phyloP scores from a whole-genome alignment of 2,888 invertebrate genomes.

The Monoplex corrugatus region DNA sequence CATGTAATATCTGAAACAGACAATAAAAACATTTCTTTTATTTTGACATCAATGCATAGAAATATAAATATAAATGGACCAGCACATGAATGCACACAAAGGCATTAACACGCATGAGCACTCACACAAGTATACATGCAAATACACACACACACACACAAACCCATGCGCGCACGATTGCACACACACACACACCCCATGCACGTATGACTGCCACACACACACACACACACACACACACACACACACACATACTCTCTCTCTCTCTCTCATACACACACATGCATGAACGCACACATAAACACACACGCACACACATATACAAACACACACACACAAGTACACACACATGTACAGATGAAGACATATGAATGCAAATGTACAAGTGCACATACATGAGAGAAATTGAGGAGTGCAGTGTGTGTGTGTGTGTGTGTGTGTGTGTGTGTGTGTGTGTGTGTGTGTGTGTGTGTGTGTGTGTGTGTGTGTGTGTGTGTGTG shows the following conservation, averaged over 20 bases:
- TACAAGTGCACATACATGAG: too few relatives aligned
- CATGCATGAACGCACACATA: background rate
- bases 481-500: too few relatives aligned
- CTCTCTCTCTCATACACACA: too few relatives aligned
- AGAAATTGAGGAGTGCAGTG: too few relatives aligned
- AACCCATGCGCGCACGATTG: background rate
- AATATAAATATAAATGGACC: background rate
- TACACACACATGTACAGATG: background rate
- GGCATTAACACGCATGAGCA: background rate
- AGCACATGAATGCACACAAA: background rate
- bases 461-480: too few relatives aligned
- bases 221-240: background rate
- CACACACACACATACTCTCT: too few relatives aligned
- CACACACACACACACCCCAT: background rate
- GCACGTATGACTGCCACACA: too few relatives aligned
- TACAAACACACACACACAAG: background rate
- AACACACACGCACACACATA: background rate
- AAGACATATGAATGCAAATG: too few relatives aligned
- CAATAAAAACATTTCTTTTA: too few relatives aligned
- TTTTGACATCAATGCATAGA: background rate
- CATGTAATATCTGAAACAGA: conserved; percentile 89
- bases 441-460: too few relatives aligned
- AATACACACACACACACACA: conserved; percentile 5
- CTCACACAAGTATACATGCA: background rate
- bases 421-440: too few relatives aligned